phyloP scores from a whole-genome alignment of 1,140 invertebrate species.

The Scylla paramamosain region DNA sequence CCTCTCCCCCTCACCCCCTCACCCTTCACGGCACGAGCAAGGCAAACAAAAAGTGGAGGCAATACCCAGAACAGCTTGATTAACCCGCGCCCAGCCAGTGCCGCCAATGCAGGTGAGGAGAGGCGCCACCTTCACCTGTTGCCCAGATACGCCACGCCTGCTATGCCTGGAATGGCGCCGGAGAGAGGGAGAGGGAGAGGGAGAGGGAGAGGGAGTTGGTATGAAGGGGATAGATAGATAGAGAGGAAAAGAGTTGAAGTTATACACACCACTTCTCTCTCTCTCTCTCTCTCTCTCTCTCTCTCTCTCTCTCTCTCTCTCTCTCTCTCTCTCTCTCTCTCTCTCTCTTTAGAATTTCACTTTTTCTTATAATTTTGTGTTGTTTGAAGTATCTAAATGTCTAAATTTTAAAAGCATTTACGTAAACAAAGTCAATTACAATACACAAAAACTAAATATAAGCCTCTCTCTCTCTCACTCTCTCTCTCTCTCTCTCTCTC shows the following conservation, averaged over 20 bases:
- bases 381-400: too few species aligned
- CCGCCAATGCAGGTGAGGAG: neutral
- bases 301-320: slow-evolving; percentile 12
- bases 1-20: neutral
- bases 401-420: too few species aligned
- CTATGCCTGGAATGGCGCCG: neutral
- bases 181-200: neutral
- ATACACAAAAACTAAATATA: too few species aligned
- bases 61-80: neutral
- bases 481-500: too few species aligned
- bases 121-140: neutral
- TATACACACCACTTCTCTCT: neutral
- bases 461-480: too few species aligned
- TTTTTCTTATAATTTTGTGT: too few species aligned
- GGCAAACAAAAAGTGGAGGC: neutral
- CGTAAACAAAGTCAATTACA: too few species aligned
- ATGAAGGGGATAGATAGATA: neutral
- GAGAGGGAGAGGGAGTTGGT: neutral
- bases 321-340: too few species aligned
- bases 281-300: neutral
- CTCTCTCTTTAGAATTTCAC: too few species aligned
- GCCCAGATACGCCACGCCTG: neutral
- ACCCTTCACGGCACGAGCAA: neutral
- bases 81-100: neutral
- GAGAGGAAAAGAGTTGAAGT: neutral